Evolutionary conservation across 2,113 vertebrate species (phyloP), one percentile per base, ranked within the genome.

Genomic region (Spea bombifrons): DNA sequence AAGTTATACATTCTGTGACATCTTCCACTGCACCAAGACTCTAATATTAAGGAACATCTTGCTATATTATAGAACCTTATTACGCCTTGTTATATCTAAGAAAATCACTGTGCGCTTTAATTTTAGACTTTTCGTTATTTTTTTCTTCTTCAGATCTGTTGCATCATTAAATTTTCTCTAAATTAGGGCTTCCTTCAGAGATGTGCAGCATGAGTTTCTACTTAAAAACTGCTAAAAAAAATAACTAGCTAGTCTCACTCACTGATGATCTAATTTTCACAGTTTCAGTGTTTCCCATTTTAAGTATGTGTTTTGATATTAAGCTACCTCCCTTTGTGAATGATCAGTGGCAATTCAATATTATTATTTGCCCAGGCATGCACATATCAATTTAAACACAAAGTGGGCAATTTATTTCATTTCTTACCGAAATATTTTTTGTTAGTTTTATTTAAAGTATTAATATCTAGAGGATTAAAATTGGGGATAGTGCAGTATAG

Each of bases 71-170:
- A 17, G 68, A 8, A 80, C 57, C 67, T 44, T 13, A 80, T 80
- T 80, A 72, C 55, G 71, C 16, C 71, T 80, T 74, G 77, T 80
- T 80, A 68, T 59, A 45, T 68, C 64, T 68, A 80, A 30, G 52
- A 72, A 68, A 80, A 68, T 74, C 71, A 61, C 45, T 61, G 52
- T 30, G 45, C 17, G 64, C 52, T 74, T 80, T 80, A 61, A 80
- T 80, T 80, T 73, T 59, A 10, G 64, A 73, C 70, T 15, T 65
- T 59, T 80, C 71, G 66, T 80, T 68, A 46, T 74, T 74, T 80
- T 73, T 80, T 80, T 68, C 52, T 80, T 74, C 73, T 74, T 80
- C 66, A 52, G 49, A 53, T 59, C 59, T 65, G 48, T 80, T 66
- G 52, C 50, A 59, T 74, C 78, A 74, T 80, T 80, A 80, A 74